These are phyloP conservation scores for Ctenodactylus gundi DNA, from an alignment of 2,113 vertebrate species.

Conservation along the genomic window DNA sequence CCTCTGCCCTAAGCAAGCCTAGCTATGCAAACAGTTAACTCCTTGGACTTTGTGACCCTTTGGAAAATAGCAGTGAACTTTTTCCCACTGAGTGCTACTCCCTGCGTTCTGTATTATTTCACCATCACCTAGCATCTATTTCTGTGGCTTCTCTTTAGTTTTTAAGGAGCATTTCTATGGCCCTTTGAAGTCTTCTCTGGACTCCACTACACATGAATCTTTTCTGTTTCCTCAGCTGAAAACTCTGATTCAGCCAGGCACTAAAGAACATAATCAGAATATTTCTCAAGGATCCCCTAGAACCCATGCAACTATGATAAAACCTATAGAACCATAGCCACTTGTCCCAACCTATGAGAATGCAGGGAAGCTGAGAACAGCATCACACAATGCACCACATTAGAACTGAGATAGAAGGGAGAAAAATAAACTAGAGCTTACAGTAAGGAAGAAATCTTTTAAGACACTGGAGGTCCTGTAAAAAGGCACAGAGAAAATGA, in stretches of 20 bases:
- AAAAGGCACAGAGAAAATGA: neutral
- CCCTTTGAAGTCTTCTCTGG: neutral
- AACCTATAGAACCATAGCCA: neutral
- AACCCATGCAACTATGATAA: neutral
- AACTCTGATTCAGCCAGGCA: neutral
- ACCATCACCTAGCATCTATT: neutral
- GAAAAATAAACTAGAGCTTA: neutral
- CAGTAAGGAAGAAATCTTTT: neutral
- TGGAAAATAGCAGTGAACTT: neutral
- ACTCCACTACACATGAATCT: neutral
- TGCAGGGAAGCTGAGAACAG: neutral
- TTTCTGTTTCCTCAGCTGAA: neutral
- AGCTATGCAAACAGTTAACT: neutral
- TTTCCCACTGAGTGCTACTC: neutral
- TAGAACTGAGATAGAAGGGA: neutral
- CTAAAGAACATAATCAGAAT: neutral
- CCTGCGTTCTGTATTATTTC: neutral
- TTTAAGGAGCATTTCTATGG: neutral
- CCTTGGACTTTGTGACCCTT: neutral
- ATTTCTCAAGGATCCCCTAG: neutral
- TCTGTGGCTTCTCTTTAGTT: neutral
- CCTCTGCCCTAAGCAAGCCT: neutral
- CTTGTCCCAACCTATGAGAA: neutral
- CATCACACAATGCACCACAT: neutral
- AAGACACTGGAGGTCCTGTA: neutral